These are phyloP conservation scores for Donacobius atricapilla DNA, from an alignment of 2,113 vertebrate species.

Conservation along the genomic window DNA sequence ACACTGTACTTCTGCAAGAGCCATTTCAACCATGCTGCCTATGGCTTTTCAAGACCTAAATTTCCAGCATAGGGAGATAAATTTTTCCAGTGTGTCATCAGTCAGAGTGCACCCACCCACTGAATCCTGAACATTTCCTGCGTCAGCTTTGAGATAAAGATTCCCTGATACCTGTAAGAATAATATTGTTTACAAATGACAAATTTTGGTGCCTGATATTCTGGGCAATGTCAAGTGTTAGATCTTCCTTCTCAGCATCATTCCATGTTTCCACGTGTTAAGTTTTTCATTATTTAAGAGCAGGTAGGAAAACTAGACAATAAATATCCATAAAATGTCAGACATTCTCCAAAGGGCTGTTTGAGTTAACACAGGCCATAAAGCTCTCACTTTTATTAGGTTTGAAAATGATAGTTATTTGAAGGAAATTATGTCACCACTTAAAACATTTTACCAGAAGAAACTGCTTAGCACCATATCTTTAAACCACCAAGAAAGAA, in stretches of 20 bases:
- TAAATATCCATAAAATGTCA: constrained; percentile 30
- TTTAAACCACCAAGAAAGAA: constrained; percentile 3
- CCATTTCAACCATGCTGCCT: neutral
- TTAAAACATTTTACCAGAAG: constrained; percentile 59
- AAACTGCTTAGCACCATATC: constrained; percentile 2
- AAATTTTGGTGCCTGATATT: neutral
- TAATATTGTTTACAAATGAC: constrained; percentile 17
- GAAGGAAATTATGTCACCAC: constrained; percentile 58
- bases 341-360: constrained; percentile 16
- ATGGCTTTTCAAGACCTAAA: neutral
- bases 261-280: neutral
- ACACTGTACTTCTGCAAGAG: constrained; percentile 3
- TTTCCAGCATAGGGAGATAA: neutral
- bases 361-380: neutral
- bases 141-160: neutral
- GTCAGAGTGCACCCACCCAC: neutral
- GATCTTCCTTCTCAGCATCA: neutral
- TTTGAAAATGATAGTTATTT: constrained; percentile 35
- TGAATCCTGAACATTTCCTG: neutral
- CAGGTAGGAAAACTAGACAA: constrained; percentile 19
- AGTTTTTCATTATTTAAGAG: constrained; percentile 11
- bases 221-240: neutral
- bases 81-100: neutral
- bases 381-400: constrained; percentile 23
- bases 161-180: neutral